A percentile compares a stretch with the other conserved stretches of the same genome.
These are phyloP conservation scores for Lophotriccus pileatus DNA, from an alignment of 2,797 vertebrate species.

Conservation along the genomic window DNA sequence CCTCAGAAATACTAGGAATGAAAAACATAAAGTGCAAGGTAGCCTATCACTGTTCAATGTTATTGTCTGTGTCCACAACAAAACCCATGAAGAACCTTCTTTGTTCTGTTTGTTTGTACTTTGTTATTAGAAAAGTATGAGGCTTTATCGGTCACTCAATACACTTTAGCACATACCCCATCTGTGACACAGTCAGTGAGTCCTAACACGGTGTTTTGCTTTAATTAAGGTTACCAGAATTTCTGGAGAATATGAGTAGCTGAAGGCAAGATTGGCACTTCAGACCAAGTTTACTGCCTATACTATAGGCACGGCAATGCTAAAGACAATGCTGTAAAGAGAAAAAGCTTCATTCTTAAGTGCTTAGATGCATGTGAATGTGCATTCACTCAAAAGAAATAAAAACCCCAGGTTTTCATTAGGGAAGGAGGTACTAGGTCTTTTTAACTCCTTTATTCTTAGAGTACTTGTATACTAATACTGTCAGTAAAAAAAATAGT, in stretches of 20 bases:
- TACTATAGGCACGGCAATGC: rapidly evolving
- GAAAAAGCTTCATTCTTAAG: neutral
- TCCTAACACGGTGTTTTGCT: neutral
- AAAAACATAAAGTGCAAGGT: neutral
- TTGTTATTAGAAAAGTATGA: neutral
- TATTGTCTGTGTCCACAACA: neutral
- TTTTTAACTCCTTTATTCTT: neutral
- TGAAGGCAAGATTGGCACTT: neutral
- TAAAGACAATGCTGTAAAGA: neutral
- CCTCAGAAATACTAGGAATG: neutral
- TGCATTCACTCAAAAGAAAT: neutral
- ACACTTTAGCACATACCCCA: neutral
- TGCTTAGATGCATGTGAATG: neutral
- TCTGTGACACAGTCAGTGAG: neutral
- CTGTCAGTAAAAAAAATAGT: neutral
- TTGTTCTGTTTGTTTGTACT: neutral
- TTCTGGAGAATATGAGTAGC: neutral
- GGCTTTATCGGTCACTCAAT: neutral
- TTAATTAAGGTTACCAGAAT: neutral
- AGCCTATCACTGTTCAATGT: neutral
- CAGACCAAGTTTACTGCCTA: neutral
- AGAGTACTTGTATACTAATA: neutral
- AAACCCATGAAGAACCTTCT: neutral
- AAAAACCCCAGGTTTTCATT: neutral
- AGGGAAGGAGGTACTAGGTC: neutral